These are phyloP conservation scores for Macrosoma leucophasiata DNA, from an alignment of 2,888 invertebrate genomes.

Conservation along the genomic window DNA sequence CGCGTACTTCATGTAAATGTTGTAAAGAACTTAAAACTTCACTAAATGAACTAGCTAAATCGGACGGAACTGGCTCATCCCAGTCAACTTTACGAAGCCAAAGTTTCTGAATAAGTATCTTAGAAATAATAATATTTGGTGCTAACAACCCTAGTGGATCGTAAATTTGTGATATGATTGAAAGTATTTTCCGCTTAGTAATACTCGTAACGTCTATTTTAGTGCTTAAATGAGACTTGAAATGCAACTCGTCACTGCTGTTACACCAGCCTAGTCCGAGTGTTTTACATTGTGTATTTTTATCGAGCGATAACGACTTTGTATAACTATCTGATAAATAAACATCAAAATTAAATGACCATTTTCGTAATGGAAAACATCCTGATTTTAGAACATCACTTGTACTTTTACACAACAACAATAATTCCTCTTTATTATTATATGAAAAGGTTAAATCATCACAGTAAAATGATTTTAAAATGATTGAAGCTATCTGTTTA, in stretches of 20 bases:
- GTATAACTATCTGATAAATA: not conserved
- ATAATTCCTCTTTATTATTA: slow-evolving; percentile 1
- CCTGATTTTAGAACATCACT: slow-evolving; percentile 3
- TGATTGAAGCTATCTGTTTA: slow-evolving; percentile 6
- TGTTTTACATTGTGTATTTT: slow-evolving; percentile 1
- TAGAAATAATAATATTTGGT: slow-evolving; percentile 3
- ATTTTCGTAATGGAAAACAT: slow-evolving; percentile 9
- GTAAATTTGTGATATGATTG: slow-evolving; percentile 1
- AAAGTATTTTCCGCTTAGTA: slow-evolving; percentile 5
- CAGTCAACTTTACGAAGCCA: slow-evolving; percentile 4
- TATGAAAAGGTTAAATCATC: slow-evolving; percentile 3
- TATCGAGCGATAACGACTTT: no score
- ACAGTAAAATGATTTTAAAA: slow-evolving; percentile 4
- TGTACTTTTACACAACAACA: not conserved
- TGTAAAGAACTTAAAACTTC: no score
- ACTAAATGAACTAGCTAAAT: no score
- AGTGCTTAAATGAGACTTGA: not conserved
- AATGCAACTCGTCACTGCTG: slow-evolving; percentile 2
- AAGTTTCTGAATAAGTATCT: slow-evolving; percentile 3
- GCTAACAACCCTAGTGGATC: slow-evolving; percentile 3
- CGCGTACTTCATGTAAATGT: no score
- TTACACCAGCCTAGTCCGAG: slow-evolving; percentile 2
- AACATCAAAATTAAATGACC: slow-evolving; percentile 6
- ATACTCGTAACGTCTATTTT: not conserved
- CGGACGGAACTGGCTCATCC: slow-evolving; percentile 2